These are phyloP conservation scores for Sweltsa coloradensis DNA, from an alignment of 1,140 invertebrate genomes.

Conservation along the genomic window DNA sequence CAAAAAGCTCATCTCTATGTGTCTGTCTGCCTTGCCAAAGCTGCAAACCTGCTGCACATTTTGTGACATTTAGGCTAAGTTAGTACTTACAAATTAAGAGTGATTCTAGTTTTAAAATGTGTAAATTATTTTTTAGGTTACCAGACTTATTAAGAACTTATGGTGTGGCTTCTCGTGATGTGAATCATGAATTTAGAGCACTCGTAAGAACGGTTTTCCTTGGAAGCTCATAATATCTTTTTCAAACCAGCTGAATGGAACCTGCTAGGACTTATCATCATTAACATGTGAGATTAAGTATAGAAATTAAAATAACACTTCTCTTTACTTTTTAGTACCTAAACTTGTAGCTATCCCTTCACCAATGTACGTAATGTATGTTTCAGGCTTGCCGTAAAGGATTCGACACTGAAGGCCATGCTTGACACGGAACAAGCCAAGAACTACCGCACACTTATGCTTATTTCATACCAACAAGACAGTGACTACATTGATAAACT, in stretches of 20 bases:
- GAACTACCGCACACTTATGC: conserved; percentile 32
- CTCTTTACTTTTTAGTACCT: no score
- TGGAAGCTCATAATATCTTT: conserved; percentile 41
- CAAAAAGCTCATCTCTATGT: not conserved
- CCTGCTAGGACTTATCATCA: conserved; percentile 36
- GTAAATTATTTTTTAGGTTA: conserved; percentile 6
- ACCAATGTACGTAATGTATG: not conserved
- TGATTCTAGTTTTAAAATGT: not conserved
- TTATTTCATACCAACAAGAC: conserved; percentile 37
- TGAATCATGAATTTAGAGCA: conserved; percentile 29
- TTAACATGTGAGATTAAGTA: conserved; percentile 30
- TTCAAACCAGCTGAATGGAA: conserved; percentile 42
- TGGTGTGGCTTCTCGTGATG: conserved; percentile 6
- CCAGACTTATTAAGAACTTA: conserved; percentile 13
- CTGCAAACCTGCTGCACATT: not conserved
- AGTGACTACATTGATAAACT: conserved; percentile 36
- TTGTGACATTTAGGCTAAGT: not conserved
- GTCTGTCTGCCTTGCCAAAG: not conserved
- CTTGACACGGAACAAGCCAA: conserved; percentile 28
- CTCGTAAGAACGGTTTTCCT: conserved; percentile 43
- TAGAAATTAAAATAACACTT: no score
- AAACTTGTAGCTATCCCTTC: no score
- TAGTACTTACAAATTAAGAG: not conserved
- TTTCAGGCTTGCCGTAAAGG: conserved; percentile 14
- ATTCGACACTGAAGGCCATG: conserved; percentile 26